These are phyloP conservation scores for Sparidentex hasta DNA, from an alignment of 2,797 vertebrate genomes.

Conservation along the genomic window DNA sequence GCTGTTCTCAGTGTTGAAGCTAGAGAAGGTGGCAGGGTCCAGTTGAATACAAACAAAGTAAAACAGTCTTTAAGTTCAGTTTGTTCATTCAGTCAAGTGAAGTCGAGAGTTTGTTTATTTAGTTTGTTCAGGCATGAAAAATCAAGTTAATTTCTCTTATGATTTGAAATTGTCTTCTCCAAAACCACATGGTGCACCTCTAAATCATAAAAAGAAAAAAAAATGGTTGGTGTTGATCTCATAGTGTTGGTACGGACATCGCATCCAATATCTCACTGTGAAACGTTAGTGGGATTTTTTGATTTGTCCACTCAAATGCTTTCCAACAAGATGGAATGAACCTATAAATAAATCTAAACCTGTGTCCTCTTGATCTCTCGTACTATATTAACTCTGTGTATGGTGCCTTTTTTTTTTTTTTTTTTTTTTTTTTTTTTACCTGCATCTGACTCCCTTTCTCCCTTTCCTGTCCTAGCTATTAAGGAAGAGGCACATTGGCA, in stretches of 20 bases:
- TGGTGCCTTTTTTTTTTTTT: not conserved
- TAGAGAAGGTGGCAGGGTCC: too few relatives aligned
- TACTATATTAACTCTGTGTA: not conserved
- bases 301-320: constrained; percentile 1
- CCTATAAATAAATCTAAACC: not conserved
- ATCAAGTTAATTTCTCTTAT: too few relatives aligned
- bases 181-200: too few relatives aligned
- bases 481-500: constrained; percentile 98
- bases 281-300: constrained; percentile 10
- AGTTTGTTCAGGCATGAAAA: too few relatives aligned
- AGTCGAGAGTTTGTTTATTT: too few relatives aligned
- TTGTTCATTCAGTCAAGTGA: too few relatives aligned
- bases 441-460: constrained; percentile 25
- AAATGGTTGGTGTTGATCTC: not conserved
- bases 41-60: too few relatives aligned
- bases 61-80: too few relatives aligned
- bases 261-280: constrained; percentile 5
- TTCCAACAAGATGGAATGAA: not conserved
- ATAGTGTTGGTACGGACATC: not conserved
- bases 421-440: not conserved
- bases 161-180: too few relatives aligned
- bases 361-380: not conserved
- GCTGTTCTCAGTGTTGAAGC: too few relatives aligned
- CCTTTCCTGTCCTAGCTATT: constrained; percentile 86
- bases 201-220: not conserved